A percentile compares a stretch with the other conserved stretches of the same genome.
Conservation (phyloP, 2,113 vertebrate species). For the Tiliqua scincoides region DNA sequence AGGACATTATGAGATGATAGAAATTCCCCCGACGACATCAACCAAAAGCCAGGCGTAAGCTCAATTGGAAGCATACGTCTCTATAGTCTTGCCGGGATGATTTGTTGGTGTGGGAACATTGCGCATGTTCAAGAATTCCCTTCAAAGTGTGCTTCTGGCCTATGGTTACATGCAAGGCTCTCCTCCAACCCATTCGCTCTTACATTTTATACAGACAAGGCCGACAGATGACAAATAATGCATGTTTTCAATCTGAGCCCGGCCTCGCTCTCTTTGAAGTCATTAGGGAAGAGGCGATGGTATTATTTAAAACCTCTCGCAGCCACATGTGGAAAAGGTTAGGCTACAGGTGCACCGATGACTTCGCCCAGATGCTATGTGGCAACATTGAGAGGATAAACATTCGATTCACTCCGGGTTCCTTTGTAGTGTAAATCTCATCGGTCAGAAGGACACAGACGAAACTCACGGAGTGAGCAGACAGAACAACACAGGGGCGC, state of each 20-base stretch:
- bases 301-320: conserved; percentile 63
- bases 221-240: conserved; percentile 69
- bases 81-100: conserved; percentile 16
- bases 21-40: conserved; percentile 59
- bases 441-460: conserved; percentile 55
- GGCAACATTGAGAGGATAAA: conserved; percentile 50
- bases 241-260: conserved; percentile 58
- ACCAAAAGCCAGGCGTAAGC: conserved; percentile 29
- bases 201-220: conserved; percentile 60
- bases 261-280: conserved; percentile 67
- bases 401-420: conserved; percentile 44
- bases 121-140: conserved; percentile 58
- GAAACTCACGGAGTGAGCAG: conserved; percentile 13
- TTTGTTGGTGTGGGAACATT: conserved; percentile 58
- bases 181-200: conserved; percentile 68
- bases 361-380: conserved; percentile 69
- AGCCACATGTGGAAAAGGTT: conserved; percentile 61
- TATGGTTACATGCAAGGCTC: conserved; percentile 52
- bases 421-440: conserved; percentile 51
- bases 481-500: conserved; percentile 12
- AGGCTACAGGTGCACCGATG: conserved; percentile 64
- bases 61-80: conserved; percentile 53
- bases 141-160: conserved; percentile 45
- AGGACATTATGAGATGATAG: conserved; percentile 63
- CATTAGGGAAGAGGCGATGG: conserved; percentile 45